A percentile compares a stretch with the other conserved stretches of the same genome.
These are phyloP conservation scores for Tichodroma muraria DNA, from an alignment of 2,113 vertebrate species.

Conservation along the genomic window DNA sequence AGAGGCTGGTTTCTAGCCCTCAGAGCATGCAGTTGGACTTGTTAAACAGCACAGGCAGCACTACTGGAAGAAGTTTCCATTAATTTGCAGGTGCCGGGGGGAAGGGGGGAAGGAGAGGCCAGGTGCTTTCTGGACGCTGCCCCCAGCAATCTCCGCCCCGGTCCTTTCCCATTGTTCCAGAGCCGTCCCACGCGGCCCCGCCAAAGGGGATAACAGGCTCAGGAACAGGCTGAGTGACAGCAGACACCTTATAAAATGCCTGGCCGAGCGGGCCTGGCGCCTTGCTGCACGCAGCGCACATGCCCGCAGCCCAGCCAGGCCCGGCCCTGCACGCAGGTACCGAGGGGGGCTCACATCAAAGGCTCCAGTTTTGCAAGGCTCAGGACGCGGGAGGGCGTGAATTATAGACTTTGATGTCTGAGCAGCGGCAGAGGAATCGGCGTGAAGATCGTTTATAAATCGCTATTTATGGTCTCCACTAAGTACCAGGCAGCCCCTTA, in stretches of 20 bases:
- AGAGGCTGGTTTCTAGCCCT: background rate
- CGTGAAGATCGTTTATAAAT: slow-evolving; percentile 61
- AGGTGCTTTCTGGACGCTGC: slow-evolving; percentile 55
- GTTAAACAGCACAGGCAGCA: slow-evolving; percentile 38
- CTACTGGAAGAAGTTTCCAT: slow-evolving; percentile 40
- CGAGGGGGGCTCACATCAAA: slow-evolving; percentile 50
- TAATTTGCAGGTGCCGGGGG: slow-evolving; percentile 58
- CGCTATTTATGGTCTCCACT: slow-evolving; percentile 53
- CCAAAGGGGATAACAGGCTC: slow-evolving; percentile 45
- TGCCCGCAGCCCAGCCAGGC: slow-evolving; percentile 30
- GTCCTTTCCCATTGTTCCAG: slow-evolving; percentile 4
- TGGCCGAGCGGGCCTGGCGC: slow-evolving; percentile 57
- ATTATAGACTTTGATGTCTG: slow-evolving; percentile 69
- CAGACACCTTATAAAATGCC: slow-evolving; percentile 65
- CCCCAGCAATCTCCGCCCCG: slow-evolving; percentile 4
- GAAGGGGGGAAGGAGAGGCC: slow-evolving; percentile 3
- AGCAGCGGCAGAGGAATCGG: slow-evolving; percentile 33
- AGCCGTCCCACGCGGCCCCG: background rate
- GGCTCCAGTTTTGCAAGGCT: slow-evolving; percentile 41
- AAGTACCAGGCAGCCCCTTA: slow-evolving; percentile 59
- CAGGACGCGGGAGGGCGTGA: slow-evolving; percentile 60
- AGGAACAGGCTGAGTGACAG: slow-evolving; percentile 57
- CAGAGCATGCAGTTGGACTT: background rate
- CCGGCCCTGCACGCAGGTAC: slow-evolving; percentile 33
- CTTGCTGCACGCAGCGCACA: slow-evolving; percentile 41